Conservation (phyloP, 2,888 invertebrate species). For the Galerucella pusilla region DNA sequence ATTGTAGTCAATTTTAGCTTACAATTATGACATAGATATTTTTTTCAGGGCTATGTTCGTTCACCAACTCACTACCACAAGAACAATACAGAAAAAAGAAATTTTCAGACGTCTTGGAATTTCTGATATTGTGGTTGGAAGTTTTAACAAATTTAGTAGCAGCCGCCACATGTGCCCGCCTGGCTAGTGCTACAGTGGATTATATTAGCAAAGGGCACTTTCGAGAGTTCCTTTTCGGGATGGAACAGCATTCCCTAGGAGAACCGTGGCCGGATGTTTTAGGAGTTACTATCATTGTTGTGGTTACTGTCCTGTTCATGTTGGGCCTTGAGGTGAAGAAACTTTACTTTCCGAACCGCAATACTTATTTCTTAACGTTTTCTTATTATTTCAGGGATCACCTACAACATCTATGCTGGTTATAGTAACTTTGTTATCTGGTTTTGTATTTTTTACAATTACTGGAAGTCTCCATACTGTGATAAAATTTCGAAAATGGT, state of each 20-base stretch:
- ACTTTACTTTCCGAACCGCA: background rate
- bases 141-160: constrained; percentile 71
- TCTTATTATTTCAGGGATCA: constrained; percentile 61
- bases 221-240: constrained; percentile 71
- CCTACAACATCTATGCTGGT: constrained; percentile 61
- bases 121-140: constrained; percentile 72
- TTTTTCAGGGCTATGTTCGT: constrained; percentile 55
- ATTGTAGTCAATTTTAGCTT: too few species aligned
- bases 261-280: constrained; percentile 75
- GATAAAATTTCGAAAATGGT: constrained; percentile 61
- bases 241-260: constrained; percentile 70
- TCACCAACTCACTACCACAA: constrained; percentile 47
- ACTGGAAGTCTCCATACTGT: constrained; percentile 64
- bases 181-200: constrained; percentile 73
- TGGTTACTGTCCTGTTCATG: constrained; percentile 73
- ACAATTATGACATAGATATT: too few species aligned
- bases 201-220: constrained; percentile 72
- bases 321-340: constrained; percentile 71
- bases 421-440: constrained; percentile 56
- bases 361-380: background rate
- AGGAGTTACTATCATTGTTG: constrained; percentile 72
- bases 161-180: constrained; percentile 72
- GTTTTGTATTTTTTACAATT: constrained; percentile 62
- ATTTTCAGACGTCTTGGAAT: constrained; percentile 68
- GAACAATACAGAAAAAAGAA: constrained; percentile 62